Conservation (phyloP, 2,113 vertebrate genomes). For the Diglossa brunneiventris region DNA sequence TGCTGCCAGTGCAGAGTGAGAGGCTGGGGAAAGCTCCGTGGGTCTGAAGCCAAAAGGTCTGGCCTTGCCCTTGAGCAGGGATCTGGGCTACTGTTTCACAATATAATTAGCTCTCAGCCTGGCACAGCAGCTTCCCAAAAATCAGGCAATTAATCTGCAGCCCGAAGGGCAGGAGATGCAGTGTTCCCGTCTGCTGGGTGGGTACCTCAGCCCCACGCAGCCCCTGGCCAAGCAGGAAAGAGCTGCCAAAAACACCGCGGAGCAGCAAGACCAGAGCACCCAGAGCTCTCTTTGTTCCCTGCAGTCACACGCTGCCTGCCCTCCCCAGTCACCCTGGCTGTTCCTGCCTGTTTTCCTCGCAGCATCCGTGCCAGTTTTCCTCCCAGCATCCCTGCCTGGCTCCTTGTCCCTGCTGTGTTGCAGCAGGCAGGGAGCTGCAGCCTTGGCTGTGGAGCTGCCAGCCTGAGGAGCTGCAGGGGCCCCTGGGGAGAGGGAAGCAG, state of each 20-base stretch:
- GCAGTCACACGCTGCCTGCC: not conserved
- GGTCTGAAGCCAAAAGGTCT: not conserved
- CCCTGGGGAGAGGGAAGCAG: not conserved
- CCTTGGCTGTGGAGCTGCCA: not conserved
- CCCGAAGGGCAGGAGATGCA: constrained; percentile 3
- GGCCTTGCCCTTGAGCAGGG: constrained; percentile 33
- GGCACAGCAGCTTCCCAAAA: constrained; percentile 9
- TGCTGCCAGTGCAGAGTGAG: not conserved
- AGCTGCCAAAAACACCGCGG: not conserved
- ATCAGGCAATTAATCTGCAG: not conserved
- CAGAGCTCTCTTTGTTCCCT: not conserved
- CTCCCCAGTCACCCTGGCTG: not conserved
- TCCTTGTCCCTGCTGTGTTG: not conserved
- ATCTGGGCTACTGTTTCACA: constrained; percentile 32
- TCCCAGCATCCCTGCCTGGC: not conserved
- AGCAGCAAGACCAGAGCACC: not conserved
- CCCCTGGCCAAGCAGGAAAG: not conserved
- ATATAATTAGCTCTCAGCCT: constrained; percentile 18
- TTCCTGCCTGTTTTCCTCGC: not conserved
- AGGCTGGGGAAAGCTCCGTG: not conserved
- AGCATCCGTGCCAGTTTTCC: not conserved
- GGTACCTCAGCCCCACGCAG: not conserved
- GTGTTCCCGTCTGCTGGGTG: not conserved
- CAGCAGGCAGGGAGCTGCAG: not conserved
- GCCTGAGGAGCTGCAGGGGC: not conserved